phyloP scores from a whole-genome alignment of 2,888 invertebrate genomes.

The Horisme vitalbata region DNA sequence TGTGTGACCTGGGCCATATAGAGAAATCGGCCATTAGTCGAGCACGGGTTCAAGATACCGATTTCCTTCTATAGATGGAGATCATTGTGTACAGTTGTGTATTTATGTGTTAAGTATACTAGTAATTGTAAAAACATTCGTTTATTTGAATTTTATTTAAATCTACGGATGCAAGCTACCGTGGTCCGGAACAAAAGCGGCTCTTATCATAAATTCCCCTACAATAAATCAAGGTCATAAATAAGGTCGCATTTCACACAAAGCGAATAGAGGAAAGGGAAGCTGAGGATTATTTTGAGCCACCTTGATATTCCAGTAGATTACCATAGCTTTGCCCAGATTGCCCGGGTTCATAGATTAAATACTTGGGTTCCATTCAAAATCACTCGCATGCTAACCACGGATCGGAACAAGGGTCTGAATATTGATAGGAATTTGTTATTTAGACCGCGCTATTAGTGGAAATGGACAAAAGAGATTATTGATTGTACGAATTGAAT shows the following conservation, averaged over 20 bases:
- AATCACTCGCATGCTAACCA: slow-evolving; percentile 55
- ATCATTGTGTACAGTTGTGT: too few species aligned
- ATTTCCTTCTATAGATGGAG: too few species aligned
- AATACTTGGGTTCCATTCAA: slow-evolving; percentile 44
- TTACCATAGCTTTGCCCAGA: slow-evolving; percentile 59
- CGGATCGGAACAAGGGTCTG: slow-evolving; percentile 45
- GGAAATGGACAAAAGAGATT: too few species aligned
- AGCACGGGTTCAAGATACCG: too few species aligned
- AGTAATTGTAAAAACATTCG: too few species aligned
- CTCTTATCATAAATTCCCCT: slow-evolving; percentile 12
- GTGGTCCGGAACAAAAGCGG: slow-evolving; percentile 8
- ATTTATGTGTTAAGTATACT: too few species aligned
- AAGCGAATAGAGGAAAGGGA: slow-evolving; percentile 41
- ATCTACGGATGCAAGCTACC: neutral
- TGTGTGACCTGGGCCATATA: too few species aligned
- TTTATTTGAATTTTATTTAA: too few species aligned
- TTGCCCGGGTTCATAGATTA: slow-evolving; percentile 46
- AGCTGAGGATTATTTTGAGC: slow-evolving; percentile 29
- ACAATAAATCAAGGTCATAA: slow-evolving; percentile 50
- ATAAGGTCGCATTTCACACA: slow-evolving; percentile 48
- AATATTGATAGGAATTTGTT: slow-evolving; percentile 40
- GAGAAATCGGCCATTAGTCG: too few species aligned
- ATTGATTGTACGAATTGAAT: too few species aligned
- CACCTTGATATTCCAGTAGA: slow-evolving; percentile 34
- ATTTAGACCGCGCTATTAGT: slow-evolving; percentile 4